Base-by-base conservation (phyloP, 2,797 vertebrate genomes). In the Notolabrus celidotus region DNA sequence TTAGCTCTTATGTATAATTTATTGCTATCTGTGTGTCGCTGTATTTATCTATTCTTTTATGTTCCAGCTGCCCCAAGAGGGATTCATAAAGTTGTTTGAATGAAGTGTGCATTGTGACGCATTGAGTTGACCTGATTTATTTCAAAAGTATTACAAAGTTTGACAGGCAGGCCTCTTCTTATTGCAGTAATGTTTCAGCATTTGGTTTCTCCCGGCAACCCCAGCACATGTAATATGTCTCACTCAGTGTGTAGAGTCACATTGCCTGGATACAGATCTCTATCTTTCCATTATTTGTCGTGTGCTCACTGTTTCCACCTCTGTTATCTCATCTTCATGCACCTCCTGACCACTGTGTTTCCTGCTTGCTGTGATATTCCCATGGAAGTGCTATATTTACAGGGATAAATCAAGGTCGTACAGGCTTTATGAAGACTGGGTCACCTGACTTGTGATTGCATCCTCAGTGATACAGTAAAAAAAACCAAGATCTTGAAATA, bases 341-440 rank as follows among this genome's bases (percentile, higher is more conserved):
- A 71, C 67, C 77, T 75, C 73, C 77, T 87, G 80, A 83, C 76
- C 61, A 57, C 47, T 47, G 25, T 1, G 36, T 73, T 84, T 88
- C 78, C 82, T 51, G 62, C 72, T 65, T 70, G 59, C 82, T 59
- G 75, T 77, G 60, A 89, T 86, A 86, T 90, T 91, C 84, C 83
- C 74, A 10, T 69, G 84, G 86, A 89, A 88, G 89, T 88, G 84
- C 69, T 86, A 86, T 83, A 91, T 86, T 86, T 80, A 79, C 66
- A 57, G 15, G 36, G 49, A 86, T 88, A 86, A 85, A 90, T 89
- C 83, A 83, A 46, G 72, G 85, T 86, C 84, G 68, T 73, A 50
- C 16, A 10, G 41, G 29, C 73, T 74, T 63, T 57, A 71, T 41
- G 43, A 77, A 54, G 63, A 64, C 62, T 77, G 39, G 74, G 50